Percentiles rank a stretch among this genome's conserved stretches.
These are phyloP conservation scores for Neopelma chrysocephalum DNA, from an alignment of 2,797 vertebrate species.

Conservation along the genomic window DNA sequence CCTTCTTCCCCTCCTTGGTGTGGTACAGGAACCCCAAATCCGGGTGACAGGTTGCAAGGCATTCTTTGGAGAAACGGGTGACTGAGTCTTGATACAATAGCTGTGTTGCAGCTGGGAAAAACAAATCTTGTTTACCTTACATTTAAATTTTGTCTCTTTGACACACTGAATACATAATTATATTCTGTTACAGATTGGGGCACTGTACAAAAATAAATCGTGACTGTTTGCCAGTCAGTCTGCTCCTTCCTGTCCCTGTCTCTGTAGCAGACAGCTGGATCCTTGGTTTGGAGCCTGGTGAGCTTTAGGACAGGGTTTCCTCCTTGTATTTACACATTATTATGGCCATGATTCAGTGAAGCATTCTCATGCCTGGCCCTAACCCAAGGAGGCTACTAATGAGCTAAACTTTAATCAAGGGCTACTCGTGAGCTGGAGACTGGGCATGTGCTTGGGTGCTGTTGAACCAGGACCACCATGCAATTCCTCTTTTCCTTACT, in stretches of 20 bases:
- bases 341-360: not conserved
- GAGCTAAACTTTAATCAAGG: not conserved
- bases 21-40: not conserved
- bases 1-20: not conserved
- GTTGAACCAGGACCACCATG: not conserved
- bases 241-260: not conserved
- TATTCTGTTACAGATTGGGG: not conserved
- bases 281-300: not conserved
- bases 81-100: not conserved
- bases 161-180: not conserved
- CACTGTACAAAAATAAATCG: not conserved
- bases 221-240: not conserved
- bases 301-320: not conserved
- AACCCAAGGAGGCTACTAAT: not conserved
- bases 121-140: not conserved
- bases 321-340: not conserved
- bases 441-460: not conserved
- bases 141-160: not conserved
- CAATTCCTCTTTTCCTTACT: not conserved
- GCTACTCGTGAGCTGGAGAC: not conserved
- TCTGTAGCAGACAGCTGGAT: not conserved
- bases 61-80: not conserved
- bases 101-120: not conserved
- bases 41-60: not conserved
- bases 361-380: fast-evolving